phyloP scores from a whole-genome alignment of 2,113 vertebrate genomes.

The Hiodon alosoides region DNA sequence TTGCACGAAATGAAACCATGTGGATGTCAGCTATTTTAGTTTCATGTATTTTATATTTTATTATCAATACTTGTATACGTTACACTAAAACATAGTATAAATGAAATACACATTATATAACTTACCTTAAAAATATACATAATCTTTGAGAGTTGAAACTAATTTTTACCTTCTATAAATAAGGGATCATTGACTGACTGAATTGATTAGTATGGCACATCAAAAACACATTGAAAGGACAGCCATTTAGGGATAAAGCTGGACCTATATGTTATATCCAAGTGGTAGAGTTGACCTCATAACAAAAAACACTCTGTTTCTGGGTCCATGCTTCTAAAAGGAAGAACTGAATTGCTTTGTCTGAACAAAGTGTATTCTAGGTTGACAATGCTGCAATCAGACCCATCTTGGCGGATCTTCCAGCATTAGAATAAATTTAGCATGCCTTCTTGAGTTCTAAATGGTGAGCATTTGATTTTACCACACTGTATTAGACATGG shows the following conservation, averaged over 20 bases:
- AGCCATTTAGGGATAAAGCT: neutral
- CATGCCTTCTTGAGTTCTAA: conserved; percentile 39
- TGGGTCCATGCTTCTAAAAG: neutral
- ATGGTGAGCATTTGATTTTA: conserved; percentile 42
- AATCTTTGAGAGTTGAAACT: too few species aligned
- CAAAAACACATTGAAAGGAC: neutral
- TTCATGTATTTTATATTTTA: too few species aligned
- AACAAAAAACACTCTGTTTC: neutral
- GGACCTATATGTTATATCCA: neutral
- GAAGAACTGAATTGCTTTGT: neutral
- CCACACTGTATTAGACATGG: conserved; percentile 40
- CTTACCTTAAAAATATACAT: too few species aligned
- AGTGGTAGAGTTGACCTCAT: neutral
- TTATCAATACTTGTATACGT: too few species aligned
- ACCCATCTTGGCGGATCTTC: conserved; percentile 2
- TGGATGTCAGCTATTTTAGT: too few species aligned
- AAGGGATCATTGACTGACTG: too few species aligned
- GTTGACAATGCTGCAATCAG: neutral
- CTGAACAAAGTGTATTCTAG: neutral
- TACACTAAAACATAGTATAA: too few species aligned
- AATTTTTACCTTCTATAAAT: too few species aligned
- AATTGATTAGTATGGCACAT: too few species aligned
- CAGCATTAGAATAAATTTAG: conserved; percentile 24
- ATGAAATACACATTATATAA: too few species aligned
- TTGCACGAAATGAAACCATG: too few species aligned